phyloP scores from a whole-genome alignment of 2,888 invertebrate species.

The Pammene aurita region DNA sequence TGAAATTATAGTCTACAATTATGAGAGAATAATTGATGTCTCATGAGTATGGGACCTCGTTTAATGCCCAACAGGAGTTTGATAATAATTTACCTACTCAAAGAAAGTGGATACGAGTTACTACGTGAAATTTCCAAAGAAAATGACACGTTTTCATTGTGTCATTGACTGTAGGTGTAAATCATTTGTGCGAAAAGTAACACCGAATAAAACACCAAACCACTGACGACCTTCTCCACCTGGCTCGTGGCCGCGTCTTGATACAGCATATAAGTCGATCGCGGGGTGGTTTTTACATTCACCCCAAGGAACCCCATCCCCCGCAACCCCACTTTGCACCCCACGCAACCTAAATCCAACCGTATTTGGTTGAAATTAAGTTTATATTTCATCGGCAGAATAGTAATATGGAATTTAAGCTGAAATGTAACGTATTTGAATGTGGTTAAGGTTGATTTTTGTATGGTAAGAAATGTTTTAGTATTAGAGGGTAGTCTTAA shows the following conservation, averaged over 20 bases:
- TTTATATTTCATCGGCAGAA: neutral
- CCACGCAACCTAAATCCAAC: constrained; percentile 5
- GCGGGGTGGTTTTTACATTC: constrained; percentile 50
- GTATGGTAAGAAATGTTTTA: neutral
- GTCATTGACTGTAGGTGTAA: too few relatives aligned
- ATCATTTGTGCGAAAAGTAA: too few relatives aligned
- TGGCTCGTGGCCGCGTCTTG: constrained; percentile 42
- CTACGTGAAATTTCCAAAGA: too few relatives aligned
- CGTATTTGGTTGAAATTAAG: neutral
- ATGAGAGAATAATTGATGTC: too few relatives aligned
- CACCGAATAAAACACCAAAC: constrained; percentile 9
- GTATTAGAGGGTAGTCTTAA: constrained; percentile 45
- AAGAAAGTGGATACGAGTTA: too few relatives aligned
- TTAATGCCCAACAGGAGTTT: too few relatives aligned
- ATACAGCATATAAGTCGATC: constrained; percentile 51
- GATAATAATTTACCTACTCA: too few relatives aligned
- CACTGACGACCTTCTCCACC: constrained; percentile 13
- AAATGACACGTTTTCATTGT: too few relatives aligned
- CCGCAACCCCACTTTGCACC: constrained; percentile 10
- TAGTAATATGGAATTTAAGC: neutral
- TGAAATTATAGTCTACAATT: too few relatives aligned
- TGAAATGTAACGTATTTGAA: neutral
- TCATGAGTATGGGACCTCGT: too few relatives aligned
- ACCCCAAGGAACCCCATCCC: constrained; percentile 34
- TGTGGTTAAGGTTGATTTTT: neutral